These are phyloP conservation scores for Neosalanx taihuensis DNA, from an alignment of 2,797 vertebrate genomes.

Conservation along the genomic window DNA sequence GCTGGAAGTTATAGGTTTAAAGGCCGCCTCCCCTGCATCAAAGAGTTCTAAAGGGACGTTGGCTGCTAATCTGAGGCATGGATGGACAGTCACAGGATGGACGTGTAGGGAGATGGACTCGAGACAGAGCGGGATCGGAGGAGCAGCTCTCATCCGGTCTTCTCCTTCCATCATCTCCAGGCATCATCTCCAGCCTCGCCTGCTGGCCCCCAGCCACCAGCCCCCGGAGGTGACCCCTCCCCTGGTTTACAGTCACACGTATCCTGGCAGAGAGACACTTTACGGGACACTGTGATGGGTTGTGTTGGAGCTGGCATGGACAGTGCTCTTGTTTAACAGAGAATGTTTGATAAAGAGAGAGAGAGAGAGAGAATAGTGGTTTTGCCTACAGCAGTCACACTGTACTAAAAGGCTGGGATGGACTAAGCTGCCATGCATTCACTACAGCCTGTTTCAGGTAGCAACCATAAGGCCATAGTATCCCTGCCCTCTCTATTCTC, in stretches of 20 bases:
- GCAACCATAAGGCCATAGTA: no score
- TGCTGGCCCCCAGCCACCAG: neutral
- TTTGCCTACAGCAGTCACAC: constrained; percentile 19
- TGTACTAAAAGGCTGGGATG: no score
- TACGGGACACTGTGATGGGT: constrained; percentile 39
- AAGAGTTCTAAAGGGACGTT: constrained; percentile 62
- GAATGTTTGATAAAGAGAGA: constrained; percentile 16
- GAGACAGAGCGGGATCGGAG: neutral
- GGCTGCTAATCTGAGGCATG: constrained; percentile 61
- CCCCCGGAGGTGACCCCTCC: constrained; percentile 29
- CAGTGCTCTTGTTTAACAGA: constrained; percentile 32
- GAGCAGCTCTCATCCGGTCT: no score
- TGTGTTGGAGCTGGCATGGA: constrained; percentile 30
- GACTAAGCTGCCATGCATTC: no score
- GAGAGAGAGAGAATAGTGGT: constrained; percentile 5
- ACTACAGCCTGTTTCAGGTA: no score
- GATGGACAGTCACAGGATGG: constrained; percentile 32
- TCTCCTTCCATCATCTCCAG: neutral
- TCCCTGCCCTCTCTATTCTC: no score
- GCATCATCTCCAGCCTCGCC: neutral
- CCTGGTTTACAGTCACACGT: constrained; percentile 28
- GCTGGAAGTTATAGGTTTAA: constrained; percentile 71
- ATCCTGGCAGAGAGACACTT: constrained; percentile 39
- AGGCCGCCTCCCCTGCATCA: constrained; percentile 71
- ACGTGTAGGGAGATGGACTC: neutral